Base-by-base conservation (phyloP, 2,113 vertebrate species). In the Pterocles gutturalis region DNA sequence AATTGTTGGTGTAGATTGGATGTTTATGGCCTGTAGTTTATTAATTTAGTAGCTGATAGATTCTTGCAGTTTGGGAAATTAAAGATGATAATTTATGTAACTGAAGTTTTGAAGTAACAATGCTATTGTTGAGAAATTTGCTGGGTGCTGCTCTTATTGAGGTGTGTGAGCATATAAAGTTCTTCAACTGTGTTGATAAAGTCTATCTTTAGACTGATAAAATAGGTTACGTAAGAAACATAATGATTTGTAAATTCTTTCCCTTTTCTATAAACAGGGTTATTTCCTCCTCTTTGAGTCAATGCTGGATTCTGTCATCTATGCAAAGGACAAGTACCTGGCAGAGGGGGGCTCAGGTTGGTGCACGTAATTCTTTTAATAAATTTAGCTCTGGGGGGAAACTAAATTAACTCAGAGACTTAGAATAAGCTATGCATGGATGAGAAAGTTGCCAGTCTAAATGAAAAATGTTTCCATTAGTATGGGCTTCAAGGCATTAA, bases 211-310 rank as follows among this genome's bases (percentile, higher is more conserved):
- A 58, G 11, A 22, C 73, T 58, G n/a, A 49, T 38, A 65, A 20
- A 78, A 17, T 36, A 60, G 22, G 69, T 38, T 73, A 13, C 41
- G 5, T 34, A 73, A 62, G 31, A 64, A 79, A 7, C 22, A 45
- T 15, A 28, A 31, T 9, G 17, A 64, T 88, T 93, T 87, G 61
- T 94, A 48, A 97, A 58, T 72, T 89, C 11, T 13, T 70, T 67
- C 28, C 6, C 13, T 81, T 70, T 62, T 76, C 75, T 86, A 13
- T 89, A 4, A 95, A 55, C 97, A 99, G 99, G 99, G 99, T 15
- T 99, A 99, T 98, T 99, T 99, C 97, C 98, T 99, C 94, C 98
- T 99, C 81, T 99, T 99, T 84, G 99, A 99, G 93, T 99, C 99
- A 38, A 99, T 99, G 99, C 94, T 99, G 98, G 99, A 99, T 97